Conservation (phyloP, 2,113 vertebrate genomes). For the Lates calcarifer region DNA sequence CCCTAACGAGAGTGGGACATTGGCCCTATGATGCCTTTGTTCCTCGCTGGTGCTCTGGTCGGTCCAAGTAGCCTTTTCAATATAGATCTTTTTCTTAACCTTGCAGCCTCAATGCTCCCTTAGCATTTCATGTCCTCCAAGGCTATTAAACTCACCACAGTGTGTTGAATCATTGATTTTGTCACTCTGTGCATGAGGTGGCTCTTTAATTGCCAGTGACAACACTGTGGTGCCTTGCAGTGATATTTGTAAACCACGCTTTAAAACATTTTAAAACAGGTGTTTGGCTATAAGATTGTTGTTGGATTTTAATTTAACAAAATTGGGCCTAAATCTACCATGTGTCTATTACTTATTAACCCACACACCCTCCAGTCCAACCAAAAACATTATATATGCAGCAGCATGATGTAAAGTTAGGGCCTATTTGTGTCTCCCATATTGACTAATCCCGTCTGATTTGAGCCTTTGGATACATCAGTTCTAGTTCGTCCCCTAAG, state of each 20-base stretch:
- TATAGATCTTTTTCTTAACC: conserved; percentile 74
- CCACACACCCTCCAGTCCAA: neutral
- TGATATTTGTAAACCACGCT: conserved; percentile 43
- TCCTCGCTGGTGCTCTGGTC: conserved; percentile 40
- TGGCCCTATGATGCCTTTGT: conserved; percentile 51
- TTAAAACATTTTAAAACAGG: conserved; percentile 29
- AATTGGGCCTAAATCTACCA: conserved; percentile 13
- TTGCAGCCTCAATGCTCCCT: conserved; percentile 55
- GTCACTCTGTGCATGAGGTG: conserved; percentile 70
- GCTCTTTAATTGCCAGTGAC: conserved; percentile 75
- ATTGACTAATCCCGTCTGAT: conserved; percentile 52
- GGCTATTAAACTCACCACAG: conserved; percentile 69
- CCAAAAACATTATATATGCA: neutral
- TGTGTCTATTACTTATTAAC: conserved; percentile 4
- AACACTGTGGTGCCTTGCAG: conserved; percentile 48
- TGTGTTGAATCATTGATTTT: conserved; percentile 80
- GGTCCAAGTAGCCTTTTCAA: conserved; percentile 52
- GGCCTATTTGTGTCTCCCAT: conserved; percentile 30
- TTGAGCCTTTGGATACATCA: conserved; percentile 61
- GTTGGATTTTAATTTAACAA: conserved; percentile 14
- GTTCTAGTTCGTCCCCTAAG: conserved; percentile 52
- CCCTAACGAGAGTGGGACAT: conserved; percentile 51
- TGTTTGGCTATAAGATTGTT: neutral
- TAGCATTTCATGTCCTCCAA: conserved; percentile 62
- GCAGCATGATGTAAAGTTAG: neutral